Evolutionary conservation across 2,888 invertebrate genomes (phyloP).

Genomic region (Panopea generosa): DNA sequence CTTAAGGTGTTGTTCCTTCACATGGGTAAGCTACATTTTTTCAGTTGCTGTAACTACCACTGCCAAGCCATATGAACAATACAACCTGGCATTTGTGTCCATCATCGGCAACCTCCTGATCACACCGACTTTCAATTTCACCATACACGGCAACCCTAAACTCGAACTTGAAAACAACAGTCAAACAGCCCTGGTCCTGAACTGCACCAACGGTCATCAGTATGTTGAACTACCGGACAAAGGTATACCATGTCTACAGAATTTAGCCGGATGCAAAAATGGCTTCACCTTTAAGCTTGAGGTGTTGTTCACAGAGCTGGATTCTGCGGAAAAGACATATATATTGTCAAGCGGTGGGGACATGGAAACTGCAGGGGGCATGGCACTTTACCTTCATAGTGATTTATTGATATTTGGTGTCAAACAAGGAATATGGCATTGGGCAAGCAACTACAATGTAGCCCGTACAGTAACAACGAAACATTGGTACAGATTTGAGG

Average conservation of each 20-base stretch:
- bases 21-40: neutral
- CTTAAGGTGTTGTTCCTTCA: neutral
- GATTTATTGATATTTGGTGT: constrained; percentile 65
- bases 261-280: constrained; percentile 63
- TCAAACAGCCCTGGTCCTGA: constrained; percentile 60
- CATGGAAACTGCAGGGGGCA: constrained; percentile 53
- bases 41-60: constrained; percentile 16
- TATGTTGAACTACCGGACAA: constrained; percentile 68
- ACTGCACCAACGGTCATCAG: constrained; percentile 57
- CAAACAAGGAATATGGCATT: constrained; percentile 59
- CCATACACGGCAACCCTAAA: constrained; percentile 64
- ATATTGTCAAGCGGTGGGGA: constrained; percentile 75
- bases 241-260: constrained; percentile 69
- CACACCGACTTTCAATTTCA: constrained; percentile 70
- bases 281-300: constrained; percentile 71
- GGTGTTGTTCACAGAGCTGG: constrained; percentile 61
- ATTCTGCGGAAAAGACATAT: constrained; percentile 63
- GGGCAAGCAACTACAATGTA: constrained; percentile 54
- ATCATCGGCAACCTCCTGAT: constrained; percentile 67
- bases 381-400: constrained; percentile 66
- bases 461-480: constrained; percentile 32
- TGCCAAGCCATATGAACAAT: constrained; percentile 16
- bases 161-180: constrained; percentile 58
- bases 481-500: constrained; percentile 62
- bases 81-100: constrained; percentile 63